phyloP scores from a whole-genome alignment of 2,797 vertebrate species.

The Microtus agrestis region DNA sequence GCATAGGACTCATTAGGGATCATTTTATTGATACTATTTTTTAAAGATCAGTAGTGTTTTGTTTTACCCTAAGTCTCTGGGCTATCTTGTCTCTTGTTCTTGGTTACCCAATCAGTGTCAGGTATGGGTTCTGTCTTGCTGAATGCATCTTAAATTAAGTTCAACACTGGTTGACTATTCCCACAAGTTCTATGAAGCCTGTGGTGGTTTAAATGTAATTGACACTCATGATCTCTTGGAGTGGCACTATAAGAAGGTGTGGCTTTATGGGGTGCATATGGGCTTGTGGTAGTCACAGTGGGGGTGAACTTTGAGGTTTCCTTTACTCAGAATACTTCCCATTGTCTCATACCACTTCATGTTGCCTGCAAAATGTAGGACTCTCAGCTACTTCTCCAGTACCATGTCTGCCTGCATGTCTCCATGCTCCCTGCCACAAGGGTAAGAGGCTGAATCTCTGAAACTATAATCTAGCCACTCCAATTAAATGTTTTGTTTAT shows the following conservation, averaged over 20 bases:
- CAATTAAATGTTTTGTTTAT: not conserved
- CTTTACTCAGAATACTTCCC: not conserved
- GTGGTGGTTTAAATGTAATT: not conserved
- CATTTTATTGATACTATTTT: not conserved
- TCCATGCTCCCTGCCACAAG: not conserved
- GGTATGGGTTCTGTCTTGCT: not conserved
- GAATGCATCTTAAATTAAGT: not conserved
- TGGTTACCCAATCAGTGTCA: not conserved
- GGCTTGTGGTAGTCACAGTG: not conserved
- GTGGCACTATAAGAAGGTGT: not conserved
- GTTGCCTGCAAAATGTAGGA: not conserved
- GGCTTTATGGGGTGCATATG: not conserved
- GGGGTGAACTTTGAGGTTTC: not conserved
- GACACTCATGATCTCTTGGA: not conserved
- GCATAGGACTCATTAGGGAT: not conserved
- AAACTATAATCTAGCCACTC: not conserved
- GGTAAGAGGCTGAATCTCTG: not conserved
- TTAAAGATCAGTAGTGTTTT: not conserved
- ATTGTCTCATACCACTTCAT: not conserved
- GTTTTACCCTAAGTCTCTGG: not conserved
- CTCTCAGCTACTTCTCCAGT: not conserved
- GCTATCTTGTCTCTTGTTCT: not conserved
- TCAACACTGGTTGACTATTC: not conserved
- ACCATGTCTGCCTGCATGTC: not conserved
- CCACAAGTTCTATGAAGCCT: not conserved